A percentile compares a stretch with the other conserved stretches of the same genome.
Conservation (phyloP, 2,113 vertebrate species). For the Oenanthe melanoleuca region DNA sequence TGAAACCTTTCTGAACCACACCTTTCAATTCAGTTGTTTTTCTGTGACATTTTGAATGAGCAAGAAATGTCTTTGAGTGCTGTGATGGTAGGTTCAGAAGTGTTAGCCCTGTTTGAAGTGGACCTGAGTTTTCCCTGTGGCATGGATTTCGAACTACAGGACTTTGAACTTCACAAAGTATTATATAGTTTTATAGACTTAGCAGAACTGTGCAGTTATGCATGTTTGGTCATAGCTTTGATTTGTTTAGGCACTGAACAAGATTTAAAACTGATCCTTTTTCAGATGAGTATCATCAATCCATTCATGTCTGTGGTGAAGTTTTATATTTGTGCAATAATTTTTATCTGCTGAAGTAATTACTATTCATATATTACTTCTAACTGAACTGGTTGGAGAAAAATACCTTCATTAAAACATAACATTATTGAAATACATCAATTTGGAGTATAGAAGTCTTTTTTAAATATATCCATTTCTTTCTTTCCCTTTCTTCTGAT, state of each 20-base stretch:
- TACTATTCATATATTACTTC: background rate
- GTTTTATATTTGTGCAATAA: background rate
- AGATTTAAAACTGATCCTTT: background rate
- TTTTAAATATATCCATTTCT: background rate
- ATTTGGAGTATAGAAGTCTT: background rate
- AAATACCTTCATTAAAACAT: background rate
- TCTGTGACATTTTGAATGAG: background rate
- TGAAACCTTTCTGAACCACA: background rate
- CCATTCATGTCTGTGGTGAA: background rate
- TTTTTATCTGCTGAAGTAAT: background rate
- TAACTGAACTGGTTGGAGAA: background rate
- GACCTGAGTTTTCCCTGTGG: background rate
- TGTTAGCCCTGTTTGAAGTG: background rate
- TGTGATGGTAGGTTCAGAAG: background rate
- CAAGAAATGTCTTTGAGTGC: background rate
- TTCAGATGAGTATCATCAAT: background rate
- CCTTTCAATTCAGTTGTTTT: background rate
- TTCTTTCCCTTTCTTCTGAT: background rate
- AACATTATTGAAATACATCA: background rate
- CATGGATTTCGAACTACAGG: background rate
- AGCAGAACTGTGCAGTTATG: background rate
- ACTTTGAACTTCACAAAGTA: background rate
- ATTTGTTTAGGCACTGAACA: background rate
- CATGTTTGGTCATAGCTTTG: background rate
- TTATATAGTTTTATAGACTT: background rate